These are phyloP conservation scores for Catharus minimus DNA, from an alignment of 2,113 vertebrate species.

Conservation along the genomic window DNA sequence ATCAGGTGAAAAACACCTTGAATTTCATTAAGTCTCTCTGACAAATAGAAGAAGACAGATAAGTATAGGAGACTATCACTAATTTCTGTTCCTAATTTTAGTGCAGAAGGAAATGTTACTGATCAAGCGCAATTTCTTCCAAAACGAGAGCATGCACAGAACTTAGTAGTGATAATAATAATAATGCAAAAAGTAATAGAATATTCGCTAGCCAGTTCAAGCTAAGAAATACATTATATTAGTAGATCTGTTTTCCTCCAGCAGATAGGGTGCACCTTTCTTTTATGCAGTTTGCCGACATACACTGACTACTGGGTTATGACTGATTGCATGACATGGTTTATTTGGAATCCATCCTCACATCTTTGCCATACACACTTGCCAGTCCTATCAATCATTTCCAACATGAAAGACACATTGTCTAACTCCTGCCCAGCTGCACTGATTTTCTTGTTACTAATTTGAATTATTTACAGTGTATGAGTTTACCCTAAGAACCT, in stretches of 20 bases:
- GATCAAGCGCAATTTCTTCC: neutral
- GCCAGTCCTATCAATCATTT: conserved; percentile 29
- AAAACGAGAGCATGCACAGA: neutral
- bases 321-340: neutral
- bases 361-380: conserved; percentile 30
- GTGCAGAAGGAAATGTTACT: neutral
- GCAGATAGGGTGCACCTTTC: neutral
- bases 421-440: conserved; percentile 31
- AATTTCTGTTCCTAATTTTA: neutral
- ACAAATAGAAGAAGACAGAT: neutral
- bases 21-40: neutral
- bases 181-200: neutral
- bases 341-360: conserved; percentile 42
- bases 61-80: neutral
- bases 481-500: neutral
- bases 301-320: neutral
- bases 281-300: conserved; percentile 22
- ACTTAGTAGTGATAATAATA: neutral
- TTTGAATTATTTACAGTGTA: conserved; percentile 31
- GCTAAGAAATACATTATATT: neutral
- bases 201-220: neutral
- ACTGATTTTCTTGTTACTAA: conserved; percentile 1
- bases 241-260: neutral
- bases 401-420: conserved; percentile 50
- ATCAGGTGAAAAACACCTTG: neutral